Evolutionary conservation across 2,888 invertebrate genomes (phyloP).

Genomic region (Cephus runcator): DNA sequence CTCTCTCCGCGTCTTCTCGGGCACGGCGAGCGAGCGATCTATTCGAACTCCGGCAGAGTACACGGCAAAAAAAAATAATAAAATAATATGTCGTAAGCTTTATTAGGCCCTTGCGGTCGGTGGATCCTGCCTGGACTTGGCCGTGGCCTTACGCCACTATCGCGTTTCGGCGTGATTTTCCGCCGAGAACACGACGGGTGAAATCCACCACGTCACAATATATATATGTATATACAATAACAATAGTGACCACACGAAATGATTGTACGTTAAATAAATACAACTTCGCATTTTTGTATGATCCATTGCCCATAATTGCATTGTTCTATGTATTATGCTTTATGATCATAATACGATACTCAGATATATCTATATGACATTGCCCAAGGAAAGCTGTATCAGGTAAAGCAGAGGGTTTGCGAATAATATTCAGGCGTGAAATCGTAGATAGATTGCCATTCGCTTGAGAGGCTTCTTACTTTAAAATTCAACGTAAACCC

Average conservation of each 20-base stretch:
- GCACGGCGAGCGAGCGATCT: no score
- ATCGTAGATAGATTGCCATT: not conserved
- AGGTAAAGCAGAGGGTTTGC: not conserved
- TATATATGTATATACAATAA: no score
- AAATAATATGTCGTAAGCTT: no score
- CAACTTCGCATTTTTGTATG: not conserved
- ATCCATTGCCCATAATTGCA: not conserved
- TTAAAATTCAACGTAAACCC: constrained; percentile 6
- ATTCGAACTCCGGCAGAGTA: no score
- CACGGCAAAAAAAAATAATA: no score
- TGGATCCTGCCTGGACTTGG: no score
- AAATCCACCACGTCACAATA: no score
- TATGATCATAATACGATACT: not conserved
- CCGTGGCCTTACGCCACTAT: no score
- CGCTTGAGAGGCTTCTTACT: constrained; percentile 3
- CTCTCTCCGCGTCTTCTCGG: no score
- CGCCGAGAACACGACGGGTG: no score
- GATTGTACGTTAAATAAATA: not conserved
- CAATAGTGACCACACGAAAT: not conserved
- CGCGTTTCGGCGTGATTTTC: no score
- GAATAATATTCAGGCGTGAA: not conserved
- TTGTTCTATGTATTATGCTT: not conserved
- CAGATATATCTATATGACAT: not conserved
- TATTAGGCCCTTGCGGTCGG: no score
- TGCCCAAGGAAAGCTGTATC: not conserved